Base-by-base conservation (phyloP, 2,797 vertebrate species). In the Gila robusta region DNA sequence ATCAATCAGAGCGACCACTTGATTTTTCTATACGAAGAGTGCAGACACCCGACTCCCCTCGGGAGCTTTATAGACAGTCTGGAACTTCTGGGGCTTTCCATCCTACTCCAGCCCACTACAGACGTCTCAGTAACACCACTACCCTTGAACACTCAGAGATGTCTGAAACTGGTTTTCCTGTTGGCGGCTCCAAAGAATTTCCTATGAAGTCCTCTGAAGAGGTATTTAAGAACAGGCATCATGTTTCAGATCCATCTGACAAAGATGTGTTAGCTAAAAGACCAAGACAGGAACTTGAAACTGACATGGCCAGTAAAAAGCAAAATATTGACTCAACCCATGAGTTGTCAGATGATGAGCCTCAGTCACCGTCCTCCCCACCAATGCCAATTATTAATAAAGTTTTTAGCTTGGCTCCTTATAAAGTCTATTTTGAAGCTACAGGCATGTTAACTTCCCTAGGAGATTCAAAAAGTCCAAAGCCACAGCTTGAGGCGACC, bases 381-480 rank as follows among this genome's bases (percentile, higher is more conserved):
- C 97, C 96, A 0, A 98, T 99, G 98, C 98, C 98, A 0, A 91
- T 99, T 47, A 99, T 99, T 78, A 96, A 98, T 91, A 97, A 94
- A 0, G 98, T 99, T 62, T 99, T 99, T 90, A 99, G 98, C 88
- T 91, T 99, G 92, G 98, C 98, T 0, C 97, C 97, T 2, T 98
- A 97, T 91, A 95, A 91, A 69, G 92, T 94, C 2, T 96, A 96
- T 90, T 90, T 97, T 76, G 95, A 96, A 85, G 92, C 90, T 9
- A 85, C 93, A 0, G 92, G 91, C 32, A 73, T 90, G 82, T 78
- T 93, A 56, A 86, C 88, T 81, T 44, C 90, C 56, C 83, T 71
- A 44, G 89, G 74, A 80, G 62, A 77, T 32, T 83, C 76, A 74
- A 83, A 73, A 71, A 91, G 37, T 87, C 70, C 47, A 0, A 11